Evolutionary conservation across 2,113 vertebrate species (phyloP).

Genomic region (Microcebus tavaratra): DNA sequence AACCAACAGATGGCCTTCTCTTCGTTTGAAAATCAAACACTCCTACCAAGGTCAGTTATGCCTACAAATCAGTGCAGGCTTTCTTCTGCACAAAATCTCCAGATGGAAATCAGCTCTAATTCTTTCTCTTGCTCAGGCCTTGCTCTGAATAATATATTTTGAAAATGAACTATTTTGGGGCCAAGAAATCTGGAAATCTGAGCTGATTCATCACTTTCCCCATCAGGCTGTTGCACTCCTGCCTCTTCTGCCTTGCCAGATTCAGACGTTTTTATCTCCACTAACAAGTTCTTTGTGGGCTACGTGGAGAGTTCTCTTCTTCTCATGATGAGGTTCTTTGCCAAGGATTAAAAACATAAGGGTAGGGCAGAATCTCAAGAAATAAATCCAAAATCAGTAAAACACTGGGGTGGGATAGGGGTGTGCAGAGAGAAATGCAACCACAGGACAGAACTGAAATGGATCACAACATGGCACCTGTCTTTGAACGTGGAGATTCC

Average conservation of each 20-base stretch:
- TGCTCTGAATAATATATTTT: conserved; percentile 69
- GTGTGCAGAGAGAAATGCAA: not conserved
- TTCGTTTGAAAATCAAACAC: conserved; percentile 56
- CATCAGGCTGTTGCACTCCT: conserved; percentile 37
- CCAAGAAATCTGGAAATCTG: conserved; percentile 71
- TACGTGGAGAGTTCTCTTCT: not conserved
- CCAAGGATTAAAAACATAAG: conserved; percentile 28
- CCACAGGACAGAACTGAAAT: not conserved
- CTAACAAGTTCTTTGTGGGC: conserved; percentile 27
- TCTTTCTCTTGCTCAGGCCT: conserved; percentile 67
- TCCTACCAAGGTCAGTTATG: conserved; percentile 71
- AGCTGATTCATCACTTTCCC: conserved; percentile 74
- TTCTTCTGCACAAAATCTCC: conserved; percentile 65
- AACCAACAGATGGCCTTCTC: conserved; percentile 70
- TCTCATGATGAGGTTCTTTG: conserved; percentile 10
- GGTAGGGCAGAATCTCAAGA: not conserved
- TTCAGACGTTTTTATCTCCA: conserved; percentile 25
- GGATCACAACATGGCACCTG: not conserved
- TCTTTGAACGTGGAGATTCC: not conserved
- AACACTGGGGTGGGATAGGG: not conserved
- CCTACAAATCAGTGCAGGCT: conserved; percentile 64
- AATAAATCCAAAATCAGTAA: conserved; percentile 32
- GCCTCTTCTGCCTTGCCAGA: conserved; percentile 51
- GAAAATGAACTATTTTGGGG: conserved; percentile 68
- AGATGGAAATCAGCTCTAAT: conserved; percentile 70